Evolutionary conservation across 2,888 invertebrate species (phyloP).

Genomic region (Synanthedon tipuliformis): DNA sequence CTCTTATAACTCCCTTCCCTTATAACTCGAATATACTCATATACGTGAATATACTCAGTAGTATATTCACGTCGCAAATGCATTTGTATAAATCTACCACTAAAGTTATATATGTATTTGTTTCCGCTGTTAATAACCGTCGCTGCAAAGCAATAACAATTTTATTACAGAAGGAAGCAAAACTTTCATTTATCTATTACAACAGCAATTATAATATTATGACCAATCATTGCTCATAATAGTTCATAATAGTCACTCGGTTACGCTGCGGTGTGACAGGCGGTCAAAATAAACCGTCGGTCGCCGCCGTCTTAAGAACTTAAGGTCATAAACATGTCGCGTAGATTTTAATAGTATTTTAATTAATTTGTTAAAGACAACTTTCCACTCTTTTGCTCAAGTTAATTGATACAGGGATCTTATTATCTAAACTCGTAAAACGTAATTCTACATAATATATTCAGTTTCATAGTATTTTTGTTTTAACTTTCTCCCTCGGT

Average conservation of each 20-base stretch:
- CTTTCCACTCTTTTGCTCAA: slow-evolving; percentile 14
- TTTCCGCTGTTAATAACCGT: no score
- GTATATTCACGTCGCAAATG: no score
- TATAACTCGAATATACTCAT: no score
- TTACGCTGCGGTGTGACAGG: slow-evolving; percentile 6
- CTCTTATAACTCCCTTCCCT: no score
- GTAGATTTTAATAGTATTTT: slow-evolving; percentile 23
- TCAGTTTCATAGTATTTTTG: no score
- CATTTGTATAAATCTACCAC: no score
- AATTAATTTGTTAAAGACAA: slow-evolving; percentile 29
- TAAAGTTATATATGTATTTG: no score
- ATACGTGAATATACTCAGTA: no score
- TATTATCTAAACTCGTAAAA: not conserved
- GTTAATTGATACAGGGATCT: slow-evolving; percentile 3
- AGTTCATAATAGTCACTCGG: not conserved
- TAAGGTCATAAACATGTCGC: slow-evolving; percentile 9
- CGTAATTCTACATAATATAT: no score
- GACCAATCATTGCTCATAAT: not conserved
- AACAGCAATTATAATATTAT: not conserved
- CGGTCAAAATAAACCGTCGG: not conserved
- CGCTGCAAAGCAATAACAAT: not conserved
- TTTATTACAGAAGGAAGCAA: not conserved
- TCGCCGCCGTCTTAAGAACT: not conserved
- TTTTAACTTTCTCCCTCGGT: no score
- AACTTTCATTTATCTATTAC: not conserved